phyloP scores from a whole-genome alignment of 2,797 vertebrate species.

The Sebastes nivosus region DNA sequence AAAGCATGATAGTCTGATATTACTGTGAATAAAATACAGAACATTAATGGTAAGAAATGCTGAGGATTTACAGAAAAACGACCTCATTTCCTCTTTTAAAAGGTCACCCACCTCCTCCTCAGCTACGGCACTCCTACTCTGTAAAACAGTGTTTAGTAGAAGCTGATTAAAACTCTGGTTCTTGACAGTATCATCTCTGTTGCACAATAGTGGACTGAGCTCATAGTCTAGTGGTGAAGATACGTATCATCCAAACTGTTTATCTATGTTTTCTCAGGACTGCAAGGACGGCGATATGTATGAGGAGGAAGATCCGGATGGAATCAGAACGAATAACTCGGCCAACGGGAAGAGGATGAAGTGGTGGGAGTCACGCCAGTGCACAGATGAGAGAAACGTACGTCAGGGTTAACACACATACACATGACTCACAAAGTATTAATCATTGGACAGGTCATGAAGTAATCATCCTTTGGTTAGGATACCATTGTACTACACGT shows the following conservation, averaged over 20 bases:
- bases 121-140: neutral
- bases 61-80: neutral
- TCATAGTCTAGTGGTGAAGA: neutral
- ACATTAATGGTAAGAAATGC: neutral
- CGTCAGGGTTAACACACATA: neutral
- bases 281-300: constrained; percentile 77
- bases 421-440: neutral
- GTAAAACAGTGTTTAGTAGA: neutral
- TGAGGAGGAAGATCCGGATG: constrained; percentile 74
- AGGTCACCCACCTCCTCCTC: constrained; percentile 2
- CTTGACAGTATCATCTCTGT: neutral
- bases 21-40: neutral
- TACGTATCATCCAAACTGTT: neutral
- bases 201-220: neutral
- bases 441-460: neutral
- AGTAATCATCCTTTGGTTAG: neutral
- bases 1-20: neutral
- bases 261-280: constrained; percentile 74
- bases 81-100: neutral
- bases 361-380: constrained; percentile 90
- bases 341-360: constrained; percentile 88
- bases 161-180: neutral
- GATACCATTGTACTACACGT: neutral
- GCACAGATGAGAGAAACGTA: constrained; percentile 92
- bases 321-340: constrained; percentile 79